phyloP scores from a whole-genome alignment of 2,888 invertebrate species.

The Sabatieria punctata region DNA sequence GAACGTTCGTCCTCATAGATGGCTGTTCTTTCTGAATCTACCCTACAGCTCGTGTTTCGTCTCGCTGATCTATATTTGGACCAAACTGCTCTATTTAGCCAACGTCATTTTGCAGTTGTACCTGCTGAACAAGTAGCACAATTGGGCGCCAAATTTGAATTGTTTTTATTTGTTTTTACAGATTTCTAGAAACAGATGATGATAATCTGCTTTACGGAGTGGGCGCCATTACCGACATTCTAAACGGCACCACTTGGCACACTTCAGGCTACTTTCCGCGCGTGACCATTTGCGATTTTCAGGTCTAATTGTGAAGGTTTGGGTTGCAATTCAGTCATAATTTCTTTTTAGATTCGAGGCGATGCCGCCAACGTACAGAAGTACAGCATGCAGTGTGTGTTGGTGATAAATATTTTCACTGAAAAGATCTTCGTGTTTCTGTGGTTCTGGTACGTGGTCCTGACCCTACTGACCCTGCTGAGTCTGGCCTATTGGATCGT shows the following conservation, averaged over 20 bases:
- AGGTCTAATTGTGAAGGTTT: conserved; percentile 12
- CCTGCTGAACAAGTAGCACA: conserved; percentile 22
- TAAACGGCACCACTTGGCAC: conserved; percentile 24
- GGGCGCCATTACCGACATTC: conserved; percentile 21
- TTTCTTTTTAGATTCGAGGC: conserved; percentile 18
- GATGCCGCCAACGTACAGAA: conserved; percentile 29
- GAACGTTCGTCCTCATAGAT: conserved; percentile 17
- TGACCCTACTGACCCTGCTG: conserved; percentile 4
- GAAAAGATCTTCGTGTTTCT: conserved; percentile 21
- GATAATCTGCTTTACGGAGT: too few species aligned
- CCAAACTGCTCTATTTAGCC: conserved; percentile 26
- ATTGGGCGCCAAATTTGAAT: not conserved
- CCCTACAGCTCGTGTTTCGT: conserved; percentile 29
- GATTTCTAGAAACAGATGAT: too few species aligned
- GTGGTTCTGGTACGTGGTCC: conserved; percentile 24
- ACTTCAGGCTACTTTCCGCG: conserved; percentile 21
- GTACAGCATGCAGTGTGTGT: conserved; percentile 25
- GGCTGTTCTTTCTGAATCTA: conserved; percentile 25
- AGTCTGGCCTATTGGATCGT: conserved; percentile 26
- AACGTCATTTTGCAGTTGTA: conserved; percentile 25
- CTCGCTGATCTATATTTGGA: conserved; percentile 24
- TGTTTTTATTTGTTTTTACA: not conserved
- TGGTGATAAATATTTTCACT: conserved; percentile 23
- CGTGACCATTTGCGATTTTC: conserved; percentile 27
- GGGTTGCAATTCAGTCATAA: not conserved